Evolutionary conservation across 2,113 vertebrate genomes (phyloP), one percentile per base, ranked within the genome.

Genomic region (Nansenia antarctica): DNA sequence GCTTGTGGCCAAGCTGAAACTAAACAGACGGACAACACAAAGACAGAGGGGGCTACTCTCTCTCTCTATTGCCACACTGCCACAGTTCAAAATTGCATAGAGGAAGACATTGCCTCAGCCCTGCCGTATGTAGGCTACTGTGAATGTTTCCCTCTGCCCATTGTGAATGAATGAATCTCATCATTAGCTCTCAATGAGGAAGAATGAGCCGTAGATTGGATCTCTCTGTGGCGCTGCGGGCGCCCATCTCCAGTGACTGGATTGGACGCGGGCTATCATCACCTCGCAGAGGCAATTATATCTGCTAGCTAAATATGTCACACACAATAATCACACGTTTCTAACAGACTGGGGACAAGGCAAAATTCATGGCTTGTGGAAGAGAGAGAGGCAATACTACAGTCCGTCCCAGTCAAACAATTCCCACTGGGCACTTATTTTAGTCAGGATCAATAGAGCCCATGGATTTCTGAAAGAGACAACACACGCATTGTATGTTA

Each of bases 281-380:
- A 81, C 73, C 80, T 83, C 69, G 52, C 74, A 74, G 62, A 72
- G 70, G 75, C 80, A 83, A 89, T 89, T 88, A 90, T 84, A 90
- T 89, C 80, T 85, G 82, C 76, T 80, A 77, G 86, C 85, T 86
- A 85, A 87, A 88, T 86, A 89, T 87, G 87, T 89, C 86, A 86
- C 81, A 86, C 69, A 70, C 73, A 82, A 90, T 85, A 87, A 90
- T 88, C 79, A 86, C 74, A 79, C 76, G 75, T 74, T 84, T 77
- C 72, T 85, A 82, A 84, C 77, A 87, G 85, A 85, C 70, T 12
- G 66, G 68, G 66, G 74, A 82, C 71, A 54, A 61, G 68, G 67
- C 47, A 37, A 72, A 73, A 77, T 76, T 65, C 80, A 57, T 73
- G 78, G 72, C 60, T 53, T 30, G 67, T 63, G 9, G 59, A 59